Evolutionary conservation across 2,888 invertebrate genomes (phyloP), one percentile per base, ranked within the genome.

Genomic region (Listrodromus nycthemerus): DNA sequence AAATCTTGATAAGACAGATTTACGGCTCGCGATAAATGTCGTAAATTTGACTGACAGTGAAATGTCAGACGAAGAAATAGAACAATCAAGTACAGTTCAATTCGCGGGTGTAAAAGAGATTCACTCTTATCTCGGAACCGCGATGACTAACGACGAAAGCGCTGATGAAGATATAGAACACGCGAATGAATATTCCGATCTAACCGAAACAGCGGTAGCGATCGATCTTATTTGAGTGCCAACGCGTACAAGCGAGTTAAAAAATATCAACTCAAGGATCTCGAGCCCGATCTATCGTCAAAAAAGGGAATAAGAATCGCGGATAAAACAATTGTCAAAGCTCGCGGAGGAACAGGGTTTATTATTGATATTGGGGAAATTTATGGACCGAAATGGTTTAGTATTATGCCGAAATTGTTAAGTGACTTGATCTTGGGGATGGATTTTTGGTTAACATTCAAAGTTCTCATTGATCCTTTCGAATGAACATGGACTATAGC

Each of bases 371-470:
- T 80, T n/a, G n/a, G n/a, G n/a, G n/a, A n/a, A n/a, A n/a, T n/a
- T n/a, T n/a, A n/a, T n/a, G n/a, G n/a, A n/a, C n/a, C n/a, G n/a
- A n/a, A n/a, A n/a, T n/a, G n/a, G n/a, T n/a, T n/a, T n/a, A n/a
- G n/a, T n/a, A n/a, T 80, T 16, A 19, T 74, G 66, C 74, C 80
- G 7, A 41, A 19, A 0, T 19, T 80, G 1, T 74, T 66, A 0
- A 45, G 58, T 2, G 67, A 80, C 10, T 10, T 80, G 21, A 75
- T 80, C 1, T 52, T 75, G 7, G 80, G 69, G 5, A 80, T 80
- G 80, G 80, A 77, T 65, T 69, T 84, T 74, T 73, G 82, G 82
- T 16, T 69, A 61, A 37, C 82, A 58, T 69, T 82, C n/a, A 73
- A 67, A 50, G 79, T 84, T 5, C 70, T 1, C 5, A 16, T 71